Base-by-base conservation (phyloP, 2,797 vertebrate genomes). In the Sebastes alutus region DNA sequence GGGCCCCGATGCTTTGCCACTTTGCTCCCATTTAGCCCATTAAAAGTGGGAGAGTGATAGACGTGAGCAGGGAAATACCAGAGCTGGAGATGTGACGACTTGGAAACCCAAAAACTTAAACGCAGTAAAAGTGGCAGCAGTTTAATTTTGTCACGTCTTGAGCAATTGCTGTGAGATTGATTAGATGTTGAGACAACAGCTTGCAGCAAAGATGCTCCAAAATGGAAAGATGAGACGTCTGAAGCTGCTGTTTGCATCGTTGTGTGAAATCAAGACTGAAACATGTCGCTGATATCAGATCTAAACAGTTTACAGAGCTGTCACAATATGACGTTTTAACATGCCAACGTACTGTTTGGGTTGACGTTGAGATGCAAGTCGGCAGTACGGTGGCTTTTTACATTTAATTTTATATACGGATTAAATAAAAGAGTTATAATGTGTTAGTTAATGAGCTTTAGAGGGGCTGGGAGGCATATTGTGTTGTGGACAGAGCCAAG, bases 21-120 rank as follows among this genome's bases (percentile, higher is more conserved):
- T 87, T 80, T 79, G 72, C 85, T 83, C 83, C 84, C 78, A 69
- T 88, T 90, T 78, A 82, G 68, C 82, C 82, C 66, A 61, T 87
- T 87, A 79, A 88, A 87, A 61, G 72, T 27, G 18, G 64, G 63
- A 66, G 64, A 70, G 68, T 70, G 90, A 87, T 72, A 13, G 89
- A 85, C 85, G 9, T 32, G 80, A 69, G 76, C n/a, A 6, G 52
- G 72, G 38, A 83, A 84, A 82, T 29, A 60, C 81, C 75, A 74
- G 65, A 77, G 67, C 18, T 8, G 35, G 20, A 38, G 55, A 38
- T 1, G 33, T 22, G 59, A 68, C 27, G 29, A 32, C 58, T 29
- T 7, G n/a, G 80, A 75, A 86, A 85, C 79, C 35, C 22, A 20
- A 87, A 87, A 80, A 61, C 72, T 61, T 1, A n/a, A 18, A 11